These are phyloP conservation scores for Hedychridium roseum DNA, from an alignment of 2,888 invertebrate species.

Conservation along the genomic window DNA sequence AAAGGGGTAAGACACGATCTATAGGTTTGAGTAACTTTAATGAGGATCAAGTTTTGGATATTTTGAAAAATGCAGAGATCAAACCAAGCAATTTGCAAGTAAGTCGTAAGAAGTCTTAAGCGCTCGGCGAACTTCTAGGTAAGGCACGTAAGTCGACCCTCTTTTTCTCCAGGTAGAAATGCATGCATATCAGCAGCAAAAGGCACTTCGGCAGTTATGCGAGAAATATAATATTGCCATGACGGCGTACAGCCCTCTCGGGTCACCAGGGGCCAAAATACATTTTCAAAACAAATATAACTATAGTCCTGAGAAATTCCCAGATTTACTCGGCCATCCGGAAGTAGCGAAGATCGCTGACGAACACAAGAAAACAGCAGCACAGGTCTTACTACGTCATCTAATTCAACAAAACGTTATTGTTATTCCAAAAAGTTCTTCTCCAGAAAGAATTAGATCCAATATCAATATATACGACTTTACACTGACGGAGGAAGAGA, in stretches of 20 bases:
- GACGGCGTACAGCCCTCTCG: constrained; percentile 77
- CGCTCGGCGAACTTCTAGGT: background rate
- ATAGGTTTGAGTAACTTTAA: constrained; percentile 86
- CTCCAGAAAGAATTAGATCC: constrained; percentile 72
- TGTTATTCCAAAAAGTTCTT: constrained; percentile 83
- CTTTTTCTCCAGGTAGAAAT: constrained; percentile 69
- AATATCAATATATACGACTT: constrained; percentile 77
- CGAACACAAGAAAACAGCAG: constrained; percentile 71
- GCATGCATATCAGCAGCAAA: constrained; percentile 80
- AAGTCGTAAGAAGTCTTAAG: constrained; percentile 15
- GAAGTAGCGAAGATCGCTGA: constrained; percentile 68
- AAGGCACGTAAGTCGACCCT: background rate
- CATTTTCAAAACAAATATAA: constrained; percentile 59
- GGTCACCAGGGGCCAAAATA: constrained; percentile 74
- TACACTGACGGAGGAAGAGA: constrained; percentile 67
- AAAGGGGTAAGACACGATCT: constrained; percentile 71
- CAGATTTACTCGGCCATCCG: constrained; percentile 71
- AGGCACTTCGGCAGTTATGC: constrained; percentile 71
- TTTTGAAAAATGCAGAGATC: constrained; percentile 70
- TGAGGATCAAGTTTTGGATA: constrained; percentile 71
- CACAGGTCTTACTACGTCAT: constrained; percentile 77
- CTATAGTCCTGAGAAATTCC: constrained; percentile 54
- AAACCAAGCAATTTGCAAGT: constrained; percentile 77
- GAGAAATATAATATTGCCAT: constrained; percentile 70
- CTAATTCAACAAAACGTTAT: constrained; percentile 73